Evolutionary conservation across 2,113 vertebrate genomes (phyloP).

Genomic region (Cyanistes caeruleus): DNA sequence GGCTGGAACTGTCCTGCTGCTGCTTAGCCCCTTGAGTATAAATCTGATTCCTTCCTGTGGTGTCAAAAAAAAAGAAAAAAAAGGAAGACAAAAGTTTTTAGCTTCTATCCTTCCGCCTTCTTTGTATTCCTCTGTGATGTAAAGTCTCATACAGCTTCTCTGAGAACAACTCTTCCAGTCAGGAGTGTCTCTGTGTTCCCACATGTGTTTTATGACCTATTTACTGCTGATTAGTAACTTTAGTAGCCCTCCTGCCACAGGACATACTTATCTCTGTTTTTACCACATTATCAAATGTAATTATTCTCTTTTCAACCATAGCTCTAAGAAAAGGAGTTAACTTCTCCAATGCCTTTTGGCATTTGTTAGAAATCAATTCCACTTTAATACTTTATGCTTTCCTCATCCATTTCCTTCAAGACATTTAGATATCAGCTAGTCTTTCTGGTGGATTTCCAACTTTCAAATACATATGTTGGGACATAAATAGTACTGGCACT

Average conservation of each 20-base stretch:
- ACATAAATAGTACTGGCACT: not conserved
- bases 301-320: not conserved
- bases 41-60: not conserved
- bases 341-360: not conserved
- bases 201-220: not conserved
- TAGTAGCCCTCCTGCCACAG: not conserved
- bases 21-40: not conserved
- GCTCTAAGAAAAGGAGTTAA: not conserved
- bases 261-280: not conserved
- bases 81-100: not conserved
- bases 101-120: not conserved
- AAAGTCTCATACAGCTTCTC: not conserved
- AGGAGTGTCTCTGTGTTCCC: not conserved
- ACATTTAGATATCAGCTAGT: not conserved
- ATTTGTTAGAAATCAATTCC: not conserved
- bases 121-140: fast-evolving
- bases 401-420: not conserved
- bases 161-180: not conserved
- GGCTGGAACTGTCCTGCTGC: not conserved
- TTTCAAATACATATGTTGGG: not conserved
- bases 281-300: not conserved
- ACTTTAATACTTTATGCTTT: not conserved
- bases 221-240: not conserved
- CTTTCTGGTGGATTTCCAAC: not conserved
- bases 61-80: not conserved